Conservation (phyloP, 30 jellyfish, hydroid and myxozoan genomes). For the Chrysaora quinquecirrha region DNA sequence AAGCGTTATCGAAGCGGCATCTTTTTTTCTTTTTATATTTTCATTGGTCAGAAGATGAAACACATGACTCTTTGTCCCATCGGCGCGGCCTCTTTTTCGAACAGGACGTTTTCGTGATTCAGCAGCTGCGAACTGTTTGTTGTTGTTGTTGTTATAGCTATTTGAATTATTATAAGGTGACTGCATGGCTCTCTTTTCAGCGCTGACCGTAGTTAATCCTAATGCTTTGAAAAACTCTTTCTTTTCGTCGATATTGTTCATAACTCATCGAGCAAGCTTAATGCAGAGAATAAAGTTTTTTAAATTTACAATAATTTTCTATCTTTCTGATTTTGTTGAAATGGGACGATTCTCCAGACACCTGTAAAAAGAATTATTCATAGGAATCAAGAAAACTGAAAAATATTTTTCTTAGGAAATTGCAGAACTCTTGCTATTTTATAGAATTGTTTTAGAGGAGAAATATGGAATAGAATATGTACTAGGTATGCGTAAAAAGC, state of each 20-base stretch:
- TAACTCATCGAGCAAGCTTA: not conserved
- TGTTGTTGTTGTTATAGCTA: slow-evolving; percentile 3
- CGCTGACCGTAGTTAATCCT: slow-evolving; percentile 48
- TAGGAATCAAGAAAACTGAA: too few species aligned
- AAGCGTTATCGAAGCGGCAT: not conserved
- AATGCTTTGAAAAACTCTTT: slow-evolving; percentile 25
- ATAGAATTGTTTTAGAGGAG: too few species aligned
- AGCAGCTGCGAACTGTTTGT: not conserved
- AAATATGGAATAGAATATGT: too few species aligned
- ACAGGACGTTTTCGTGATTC: not conserved
- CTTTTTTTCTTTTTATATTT: not conserved
- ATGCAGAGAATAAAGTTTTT: too few species aligned
- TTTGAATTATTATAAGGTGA: not conserved
- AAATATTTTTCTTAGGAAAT: too few species aligned
- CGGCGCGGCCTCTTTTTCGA: slow-evolving; percentile 25
- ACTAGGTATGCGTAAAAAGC: too few species aligned
- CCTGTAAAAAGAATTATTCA: too few species aligned
- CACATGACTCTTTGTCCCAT: slow-evolving; percentile 20
- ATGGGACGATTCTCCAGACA: too few species aligned
- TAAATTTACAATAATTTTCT: too few species aligned
- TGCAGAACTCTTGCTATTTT: too few species aligned
- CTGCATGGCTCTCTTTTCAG: slow-evolving; percentile 6
- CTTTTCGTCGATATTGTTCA: slow-evolving; percentile 40
- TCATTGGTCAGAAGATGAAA: slow-evolving; percentile 11
- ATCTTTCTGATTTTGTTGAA: too few species aligned